Evolutionary conservation across 2,888 invertebrate species (phyloP).

Genomic region (Galerucella nymphaeae): DNA sequence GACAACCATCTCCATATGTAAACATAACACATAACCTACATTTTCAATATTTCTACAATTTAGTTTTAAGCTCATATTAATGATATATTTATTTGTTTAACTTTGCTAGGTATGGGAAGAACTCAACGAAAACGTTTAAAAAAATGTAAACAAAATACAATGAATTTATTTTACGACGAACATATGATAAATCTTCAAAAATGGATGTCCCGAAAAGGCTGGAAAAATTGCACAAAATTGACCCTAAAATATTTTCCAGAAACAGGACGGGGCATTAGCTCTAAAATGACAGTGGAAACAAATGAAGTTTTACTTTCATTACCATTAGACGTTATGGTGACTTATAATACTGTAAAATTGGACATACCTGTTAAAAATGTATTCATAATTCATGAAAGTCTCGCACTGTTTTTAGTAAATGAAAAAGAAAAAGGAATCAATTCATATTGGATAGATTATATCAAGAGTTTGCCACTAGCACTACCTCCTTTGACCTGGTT

Average conservation of each 20-base stretch:
- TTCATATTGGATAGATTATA: conserved; percentile 74
- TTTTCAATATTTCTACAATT: neutral
- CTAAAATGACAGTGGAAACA: conserved; percentile 68
- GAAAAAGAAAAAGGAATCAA: conserved; percentile 70
- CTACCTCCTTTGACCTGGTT: conserved; percentile 77
- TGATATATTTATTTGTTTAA: neutral
- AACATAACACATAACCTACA: neutral
- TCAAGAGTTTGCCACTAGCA: conserved; percentile 74
- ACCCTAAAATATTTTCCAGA: conserved; percentile 70
- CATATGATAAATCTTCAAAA: conserved; percentile 62
- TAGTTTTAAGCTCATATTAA: neutral
- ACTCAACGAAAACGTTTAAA: conserved; percentile 62
- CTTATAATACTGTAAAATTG: conserved; percentile 46
- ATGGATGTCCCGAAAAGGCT: conserved; percentile 68
- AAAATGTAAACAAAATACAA: conserved; percentile 51
- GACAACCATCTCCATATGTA: neutral
- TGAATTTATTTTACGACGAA: conserved; percentile 43
- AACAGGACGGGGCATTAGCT: conserved; percentile 82
- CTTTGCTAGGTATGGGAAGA: conserved; percentile 65
- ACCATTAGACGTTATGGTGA: conserved; percentile 72
- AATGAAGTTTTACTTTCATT: conserved; percentile 73
- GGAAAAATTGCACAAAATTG: conserved; percentile 70
- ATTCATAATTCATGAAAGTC: conserved; percentile 75
- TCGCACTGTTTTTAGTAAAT: conserved; percentile 79
- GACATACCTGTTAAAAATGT: conserved; percentile 47